Base-by-base conservation (phyloP, 1,140 invertebrate species). In the Popillia japonica region DNA sequence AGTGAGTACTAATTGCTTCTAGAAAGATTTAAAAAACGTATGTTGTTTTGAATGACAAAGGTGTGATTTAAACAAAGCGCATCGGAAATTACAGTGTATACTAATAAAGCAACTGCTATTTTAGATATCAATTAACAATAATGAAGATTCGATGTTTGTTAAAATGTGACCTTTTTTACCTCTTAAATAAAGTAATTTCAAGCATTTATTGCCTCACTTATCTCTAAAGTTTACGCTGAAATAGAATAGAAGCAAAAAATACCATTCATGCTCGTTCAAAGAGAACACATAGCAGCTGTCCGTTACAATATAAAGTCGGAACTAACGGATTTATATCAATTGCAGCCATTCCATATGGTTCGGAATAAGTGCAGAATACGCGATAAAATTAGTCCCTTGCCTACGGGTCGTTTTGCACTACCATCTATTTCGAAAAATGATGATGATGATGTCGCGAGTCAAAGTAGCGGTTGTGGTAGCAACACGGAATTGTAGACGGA, bases 371-470 rank as follows among this genome's bases (percentile, higher is more conserved):
- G 61, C 61, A 68, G 61, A 68, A 68, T 68, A 20, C 61, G 61
- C 61, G 22, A 68, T 68, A 68, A 68, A 68, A 68, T 68, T 68
- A 68, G 20, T 68, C 22, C 61, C 61, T 68, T 22, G 61, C 17
- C 61, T 23, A 20, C 27, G 61, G 61, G 7, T 68, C 61, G 4
- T 68, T 68, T 27, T 22, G 27, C 22, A 27, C 61, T 34, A 61
- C n/a, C 59, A 61, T 61, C 2, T 22, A 68, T 68, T 11, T 11
- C 61, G 11, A 68, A 68, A 68, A 68, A 68, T 68, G 61, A 68
- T 68, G 61, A 68, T 68, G 61, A 68, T 68, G 61, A 68, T 68
- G 61, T 68, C 61, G 61, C 61, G 61, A 68, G 7, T 68, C 61
- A 68, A 34, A 68, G 61, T 68, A 20, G 61, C 61, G 61, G 20